phyloP scores from a whole-genome alignment of 2,797 vertebrate genomes.

The Spondyliosoma cantharus region DNA sequence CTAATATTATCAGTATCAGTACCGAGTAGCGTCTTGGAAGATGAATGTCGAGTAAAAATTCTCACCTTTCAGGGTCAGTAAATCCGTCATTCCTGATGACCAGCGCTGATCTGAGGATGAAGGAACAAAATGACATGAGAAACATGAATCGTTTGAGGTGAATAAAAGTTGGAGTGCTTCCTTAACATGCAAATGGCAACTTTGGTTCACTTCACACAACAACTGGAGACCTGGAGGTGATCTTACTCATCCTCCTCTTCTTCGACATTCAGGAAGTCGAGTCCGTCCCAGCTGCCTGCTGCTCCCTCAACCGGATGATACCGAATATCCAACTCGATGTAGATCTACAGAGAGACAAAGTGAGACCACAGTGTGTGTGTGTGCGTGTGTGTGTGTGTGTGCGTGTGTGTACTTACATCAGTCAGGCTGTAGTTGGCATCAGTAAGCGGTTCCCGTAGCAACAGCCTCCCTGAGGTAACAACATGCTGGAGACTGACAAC shows the following conservation, averaged over 20 bases:
- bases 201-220: background rate
- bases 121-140: background rate
- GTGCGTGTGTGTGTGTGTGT: conserved; percentile 9
- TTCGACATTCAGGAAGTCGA: conserved; percentile 85
- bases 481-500: conserved; percentile 92
- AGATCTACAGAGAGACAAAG: conserved; percentile 83
- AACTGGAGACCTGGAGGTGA: background rate
- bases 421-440: conserved; percentile 88
- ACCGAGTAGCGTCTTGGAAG: background rate
- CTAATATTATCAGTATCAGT: background rate
- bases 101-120: conserved; percentile 82
- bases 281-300: conserved; percentile 87
- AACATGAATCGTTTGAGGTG: background rate
- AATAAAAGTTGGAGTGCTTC: background rate
- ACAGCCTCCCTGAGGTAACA: conserved; percentile 84
- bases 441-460: conserved; percentile 88
- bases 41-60: background rate
- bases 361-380: background rate
- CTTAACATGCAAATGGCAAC: background rate
- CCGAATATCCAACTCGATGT: conserved; percentile 91
- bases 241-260: conserved; percentile 87
- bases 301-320: conserved; percentile 90
- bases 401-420: conserved; percentile 79
- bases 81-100: conserved; percentile 87
- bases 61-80: conserved; percentile 81